phyloP scores from a whole-genome alignment of 1,140 invertebrate genomes.

The Probaryconus sp. region DNA sequence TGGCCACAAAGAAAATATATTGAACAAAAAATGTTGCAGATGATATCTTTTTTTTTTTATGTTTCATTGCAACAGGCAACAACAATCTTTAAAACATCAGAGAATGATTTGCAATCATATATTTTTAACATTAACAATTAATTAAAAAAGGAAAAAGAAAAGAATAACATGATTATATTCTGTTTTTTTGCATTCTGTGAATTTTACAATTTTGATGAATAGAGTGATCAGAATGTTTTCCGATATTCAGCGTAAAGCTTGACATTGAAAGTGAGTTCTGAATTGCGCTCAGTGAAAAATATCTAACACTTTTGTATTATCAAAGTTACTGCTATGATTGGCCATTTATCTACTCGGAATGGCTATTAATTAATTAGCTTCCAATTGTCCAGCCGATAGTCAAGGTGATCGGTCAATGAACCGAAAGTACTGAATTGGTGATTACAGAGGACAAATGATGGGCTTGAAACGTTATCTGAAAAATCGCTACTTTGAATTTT shows the following conservation, averaged over 20 bases:
- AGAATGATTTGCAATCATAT: too few relatives aligned
- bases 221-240: slow-evolving; percentile 29
- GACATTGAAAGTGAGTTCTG: slow-evolving; percentile 50
- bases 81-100: too few relatives aligned
- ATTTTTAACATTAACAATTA: too few relatives aligned
- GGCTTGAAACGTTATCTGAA: slow-evolving; percentile 21
- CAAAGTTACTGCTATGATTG: slow-evolving; percentile 45
- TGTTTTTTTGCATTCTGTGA: slow-evolving; percentile 3
- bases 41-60: too few relatives aligned
- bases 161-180: too few relatives aligned
- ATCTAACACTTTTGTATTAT: slow-evolving; percentile 49
- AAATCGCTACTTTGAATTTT: slow-evolving; percentile 27
- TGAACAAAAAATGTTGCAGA: too few relatives aligned
- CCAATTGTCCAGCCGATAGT: slow-evolving; percentile 66
- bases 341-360: slow-evolving; percentile 50
- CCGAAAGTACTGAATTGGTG: slow-evolving; percentile 63
- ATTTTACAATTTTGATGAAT: slow-evolving; percentile 34
- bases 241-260: slow-evolving; percentile 2
- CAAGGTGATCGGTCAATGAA: slow-evolving; percentile 62
- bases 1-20: too few relatives aligned
- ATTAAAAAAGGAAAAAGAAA: too few relatives aligned
- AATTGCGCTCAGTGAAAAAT: slow-evolving; percentile 32
- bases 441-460: slow-evolving; percentile 64
- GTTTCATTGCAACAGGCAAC: too few relatives aligned
- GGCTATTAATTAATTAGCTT: slow-evolving; percentile 70